Conservation (phyloP, 2,797 vertebrate species). For the Xerus rutilus region DNA sequence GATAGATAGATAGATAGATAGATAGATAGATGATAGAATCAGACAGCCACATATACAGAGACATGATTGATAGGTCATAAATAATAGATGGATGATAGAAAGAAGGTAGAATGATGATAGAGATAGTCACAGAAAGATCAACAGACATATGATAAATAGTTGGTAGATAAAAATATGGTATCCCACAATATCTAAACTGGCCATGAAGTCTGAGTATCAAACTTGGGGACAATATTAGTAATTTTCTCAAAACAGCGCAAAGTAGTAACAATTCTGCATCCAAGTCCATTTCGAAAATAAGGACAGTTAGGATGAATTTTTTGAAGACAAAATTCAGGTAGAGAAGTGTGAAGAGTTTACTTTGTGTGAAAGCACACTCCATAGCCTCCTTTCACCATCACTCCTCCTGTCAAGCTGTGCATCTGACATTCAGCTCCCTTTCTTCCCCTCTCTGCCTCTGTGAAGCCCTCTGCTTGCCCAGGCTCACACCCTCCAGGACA, state of each 20-base stretch:
- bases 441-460: neutral
- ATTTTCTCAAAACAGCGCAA: neutral
- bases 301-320: neutral
- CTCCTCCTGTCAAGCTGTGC: neutral
- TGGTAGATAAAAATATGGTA: neutral
- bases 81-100: neutral
- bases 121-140: neutral
- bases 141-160: neutral
- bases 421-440: accelerated
- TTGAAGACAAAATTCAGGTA: neutral
- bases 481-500: neutral
- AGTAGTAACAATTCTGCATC: neutral
- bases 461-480: neutral
- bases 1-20: neutral
- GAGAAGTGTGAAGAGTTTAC: neutral
- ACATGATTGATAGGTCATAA: neutral
- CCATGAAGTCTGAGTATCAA: neutral
- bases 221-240: neutral
- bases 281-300: neutral
- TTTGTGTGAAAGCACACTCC: neutral
- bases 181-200: neutral
- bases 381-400: neutral
- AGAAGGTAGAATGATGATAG: neutral
- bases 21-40: neutral
- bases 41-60: neutral